Percentiles rank a stretch among this genome's conserved stretches.
These are phyloP conservation scores for Isoperla grammatica DNA, from an alignment of 2,888 invertebrate species.

Conservation along the genomic window DNA sequence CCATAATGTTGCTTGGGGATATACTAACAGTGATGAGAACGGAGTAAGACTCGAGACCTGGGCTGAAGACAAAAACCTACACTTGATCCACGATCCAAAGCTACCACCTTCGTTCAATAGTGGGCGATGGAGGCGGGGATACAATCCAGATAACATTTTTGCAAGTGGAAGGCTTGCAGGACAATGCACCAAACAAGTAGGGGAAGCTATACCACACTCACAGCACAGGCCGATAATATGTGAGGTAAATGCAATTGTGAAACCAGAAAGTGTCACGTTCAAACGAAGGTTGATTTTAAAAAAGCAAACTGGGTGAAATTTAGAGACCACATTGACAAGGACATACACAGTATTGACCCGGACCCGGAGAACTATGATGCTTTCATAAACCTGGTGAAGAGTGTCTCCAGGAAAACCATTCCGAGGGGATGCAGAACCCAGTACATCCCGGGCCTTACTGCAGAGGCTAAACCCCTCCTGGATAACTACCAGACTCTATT, in stretches of 20 bases:
- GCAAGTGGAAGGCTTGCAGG: not conserved
- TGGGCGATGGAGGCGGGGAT: too few species aligned
- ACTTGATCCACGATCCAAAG: conserved; percentile 19
- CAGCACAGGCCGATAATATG: conserved; percentile 18
- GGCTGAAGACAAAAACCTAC: conserved; percentile 14
- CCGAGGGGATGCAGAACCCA: conserved; percentile 19
- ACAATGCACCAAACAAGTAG: conserved; percentile 9
- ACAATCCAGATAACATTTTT: too few species aligned
- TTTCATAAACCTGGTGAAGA: conserved; percentile 19
- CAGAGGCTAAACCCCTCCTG: conserved; percentile 6
- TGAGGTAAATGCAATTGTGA: conserved; percentile 13
- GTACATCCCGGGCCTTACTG: conserved; percentile 15
- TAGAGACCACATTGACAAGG: too few species aligned
- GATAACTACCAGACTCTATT: conserved; percentile 1
- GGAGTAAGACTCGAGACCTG: conserved; percentile 16
- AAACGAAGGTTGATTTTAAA: not conserved
- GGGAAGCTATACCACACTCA: conserved; percentile 8
- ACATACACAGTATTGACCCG: not conserved
- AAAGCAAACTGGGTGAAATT: not conserved
- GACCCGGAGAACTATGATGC: conserved; percentile 11
- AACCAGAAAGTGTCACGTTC: conserved; percentile 8
- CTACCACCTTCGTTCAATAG: conserved; percentile 21
- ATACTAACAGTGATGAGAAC: conserved; percentile 10
- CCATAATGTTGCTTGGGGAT: conserved; percentile 24
- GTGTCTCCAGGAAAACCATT: conserved; percentile 21